phyloP scores from a whole-genome alignment of 2,797 vertebrate genomes.

The Melanotaenia maccullochi region DNA sequence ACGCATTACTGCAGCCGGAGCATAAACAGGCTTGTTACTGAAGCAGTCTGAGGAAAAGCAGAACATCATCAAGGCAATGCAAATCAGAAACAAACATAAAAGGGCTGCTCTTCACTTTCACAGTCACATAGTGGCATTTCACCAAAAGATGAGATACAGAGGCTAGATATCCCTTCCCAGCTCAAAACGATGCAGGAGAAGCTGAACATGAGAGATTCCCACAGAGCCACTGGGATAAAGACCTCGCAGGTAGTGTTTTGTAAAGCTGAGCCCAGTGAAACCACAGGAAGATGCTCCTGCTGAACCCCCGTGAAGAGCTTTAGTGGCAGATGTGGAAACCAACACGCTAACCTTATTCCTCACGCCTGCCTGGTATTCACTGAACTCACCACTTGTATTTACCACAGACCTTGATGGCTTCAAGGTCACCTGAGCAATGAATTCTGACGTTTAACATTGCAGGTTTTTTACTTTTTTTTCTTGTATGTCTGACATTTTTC shows the following conservation, averaged over 20 bases:
- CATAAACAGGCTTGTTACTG: conserved; percentile 32
- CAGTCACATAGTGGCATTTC: conserved; percentile 29
- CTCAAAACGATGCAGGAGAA: conserved; percentile 38
- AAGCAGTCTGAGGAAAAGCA: conserved; percentile 13
- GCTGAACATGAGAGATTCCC: conserved; percentile 62
- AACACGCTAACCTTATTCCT: conserved; percentile 19
- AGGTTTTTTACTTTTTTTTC: neutral
- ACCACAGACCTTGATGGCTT: conserved; percentile 18
- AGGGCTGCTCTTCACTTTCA: conserved; percentile 27
- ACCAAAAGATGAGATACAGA: conserved; percentile 23
- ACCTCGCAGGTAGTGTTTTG: conserved; percentile 48
- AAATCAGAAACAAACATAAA: conserved; percentile 34
- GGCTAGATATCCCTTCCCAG: conserved; percentile 32
- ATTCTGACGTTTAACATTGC: neutral
- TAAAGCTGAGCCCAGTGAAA: conserved; percentile 52
- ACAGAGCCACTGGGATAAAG: conserved; percentile 59
- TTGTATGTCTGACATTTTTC: neutral
- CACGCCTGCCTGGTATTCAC: conserved; percentile 12
- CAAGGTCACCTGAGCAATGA: conserved; percentile 24
- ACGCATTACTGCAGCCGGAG: conserved; percentile 12
- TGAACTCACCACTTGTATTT: conserved; percentile 5
- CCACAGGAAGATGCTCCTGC: conserved; percentile 41
- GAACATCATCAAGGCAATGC: conserved; percentile 15
- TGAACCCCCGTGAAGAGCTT: conserved; percentile 46
- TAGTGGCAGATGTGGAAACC: conserved; percentile 40